These are phyloP conservation scores for Bibio marci DNA, from an alignment of 2,888 invertebrate genomes.

Conservation along the genomic window DNA sequence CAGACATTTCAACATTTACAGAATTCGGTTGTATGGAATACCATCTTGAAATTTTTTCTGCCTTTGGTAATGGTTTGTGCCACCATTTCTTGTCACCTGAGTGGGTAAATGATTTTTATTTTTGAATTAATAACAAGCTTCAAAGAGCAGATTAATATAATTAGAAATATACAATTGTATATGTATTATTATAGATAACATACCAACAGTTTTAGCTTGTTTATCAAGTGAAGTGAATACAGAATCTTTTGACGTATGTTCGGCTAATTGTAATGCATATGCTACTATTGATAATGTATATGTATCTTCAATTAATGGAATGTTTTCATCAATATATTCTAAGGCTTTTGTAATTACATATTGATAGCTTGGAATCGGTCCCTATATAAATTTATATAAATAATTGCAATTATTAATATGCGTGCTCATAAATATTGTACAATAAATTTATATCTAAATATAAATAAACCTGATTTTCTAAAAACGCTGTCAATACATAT, in stretches of 20 bases:
- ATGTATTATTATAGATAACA: no score
- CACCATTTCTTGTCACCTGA: constrained; percentile 49
- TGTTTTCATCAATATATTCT: constrained; percentile 25
- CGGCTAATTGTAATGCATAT: constrained; percentile 53
- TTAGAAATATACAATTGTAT: no score
- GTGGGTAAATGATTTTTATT: neutral
- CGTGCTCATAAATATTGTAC: neutral
- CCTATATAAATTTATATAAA: constrained; percentile 38
- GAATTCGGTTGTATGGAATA: constrained; percentile 33
- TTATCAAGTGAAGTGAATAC: no score
- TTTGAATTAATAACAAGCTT: neutral
- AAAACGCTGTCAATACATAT: constrained; percentile 57
- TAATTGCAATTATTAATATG: no score
- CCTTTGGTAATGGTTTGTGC: constrained; percentile 39
- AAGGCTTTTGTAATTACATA: constrained; percentile 53
- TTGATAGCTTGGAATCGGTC: constrained; percentile 27
- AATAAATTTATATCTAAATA: constrained; percentile 17
- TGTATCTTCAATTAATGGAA: constrained; percentile 27
- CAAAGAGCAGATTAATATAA: no score
- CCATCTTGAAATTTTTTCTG: constrained; percentile 22
- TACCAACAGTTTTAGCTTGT: no score
- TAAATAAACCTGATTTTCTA: constrained; percentile 40
- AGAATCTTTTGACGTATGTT: constrained; percentile 26
- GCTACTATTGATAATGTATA: constrained; percentile 40
- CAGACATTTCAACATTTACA: constrained; percentile 48